A percentile compares a stretch with the other conserved stretches of the same genome.
These are phyloP conservation scores for Menura novaehollandiae DNA, from an alignment of 2,113 vertebrate species.

Conservation along the genomic window DNA sequence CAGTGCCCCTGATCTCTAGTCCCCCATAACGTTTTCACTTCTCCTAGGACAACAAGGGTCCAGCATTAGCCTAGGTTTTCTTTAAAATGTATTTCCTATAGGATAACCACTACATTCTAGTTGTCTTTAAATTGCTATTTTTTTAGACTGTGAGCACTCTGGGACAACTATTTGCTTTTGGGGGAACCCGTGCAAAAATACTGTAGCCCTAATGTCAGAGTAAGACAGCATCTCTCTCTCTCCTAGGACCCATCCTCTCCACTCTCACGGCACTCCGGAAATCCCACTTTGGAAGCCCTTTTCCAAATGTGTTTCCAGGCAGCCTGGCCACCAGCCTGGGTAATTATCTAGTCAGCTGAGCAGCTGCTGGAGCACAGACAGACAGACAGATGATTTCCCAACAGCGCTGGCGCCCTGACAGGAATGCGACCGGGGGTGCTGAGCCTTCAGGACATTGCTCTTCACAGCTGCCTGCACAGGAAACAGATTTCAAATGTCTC, in stretches of 20 bases:
- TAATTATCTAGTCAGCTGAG: not conserved
- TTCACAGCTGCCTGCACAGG: conserved; percentile 16
- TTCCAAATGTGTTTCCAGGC: not conserved
- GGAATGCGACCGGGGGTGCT: fast-evolving
- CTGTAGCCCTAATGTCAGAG: not conserved
- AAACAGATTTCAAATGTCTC: not conserved
- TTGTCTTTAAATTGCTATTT: not conserved
- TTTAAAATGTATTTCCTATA: not conserved
- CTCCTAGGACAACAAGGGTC: not conserved
- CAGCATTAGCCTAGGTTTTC: not conserved
- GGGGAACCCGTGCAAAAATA: not conserved
- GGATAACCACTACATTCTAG: not conserved
- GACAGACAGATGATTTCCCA: not conserved
- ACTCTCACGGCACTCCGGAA: not conserved
- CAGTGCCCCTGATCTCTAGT: not conserved
- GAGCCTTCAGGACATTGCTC: not conserved
- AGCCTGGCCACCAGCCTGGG: not conserved
- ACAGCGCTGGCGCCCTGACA: not conserved
- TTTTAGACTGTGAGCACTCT: not conserved
- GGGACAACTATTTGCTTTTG: not conserved
- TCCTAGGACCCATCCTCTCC: not conserved
- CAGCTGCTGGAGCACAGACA: not conserved
- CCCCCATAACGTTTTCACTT: not conserved
- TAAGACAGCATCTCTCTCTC: not conserved
- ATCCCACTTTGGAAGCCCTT: not conserved